Base-by-base conservation (phyloP, 92 coral and sea anemone species). In the Plumapathes pennacea region DNA sequence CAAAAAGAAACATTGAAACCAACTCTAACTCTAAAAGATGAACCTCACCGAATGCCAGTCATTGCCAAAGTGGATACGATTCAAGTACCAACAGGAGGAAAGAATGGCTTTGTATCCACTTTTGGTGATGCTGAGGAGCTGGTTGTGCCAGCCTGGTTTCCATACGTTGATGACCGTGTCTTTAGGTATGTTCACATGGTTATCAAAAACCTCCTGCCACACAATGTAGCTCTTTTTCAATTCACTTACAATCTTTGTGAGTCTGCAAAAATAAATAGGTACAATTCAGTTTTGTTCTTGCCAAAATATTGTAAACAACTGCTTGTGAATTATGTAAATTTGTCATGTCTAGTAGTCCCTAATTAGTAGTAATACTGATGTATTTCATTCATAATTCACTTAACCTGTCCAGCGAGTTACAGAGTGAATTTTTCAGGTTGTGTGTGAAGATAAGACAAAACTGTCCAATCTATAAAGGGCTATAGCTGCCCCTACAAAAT, bases 151-250 rank as follows among this genome's bases (percentile, higher is more conserved):
- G 5, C 89, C 85, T 9, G 69, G 50, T 39, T 88, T 88, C 96
- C 94, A 94, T 9, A 94, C 94, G 61, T 94, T 88, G 23, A 94
- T 94, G 0, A 94, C 96, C 25, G 99, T 94, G 58, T 94, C 90
- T 0, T 84, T 80, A 5, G 54, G 68, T 8, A 94, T 96, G 42
- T 85, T 49, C 12, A 88, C 96, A 15, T 73, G n/a, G 50, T 88
- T 94, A 46, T 91, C 97, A n/a, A 88, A 64, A 0, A 88, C 99
- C 36, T 88, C 96, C 58, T 94, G 96, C 99, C 99, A 94, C 48
- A 94, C 68, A 17, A 94, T 83, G 51, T 88, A 84, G 3, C 64
- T 56, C 73, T 84, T 94, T 2, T 50, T 54, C 22, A 88, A 81
- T n/a, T 83, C 38, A 1, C 71, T 89, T 10, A 94, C 49, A 10